Evolutionary conservation across 2,888 invertebrate species (phyloP), one percentile per base, ranked within the genome.

Genomic region (Drosophila putrida): DNA sequence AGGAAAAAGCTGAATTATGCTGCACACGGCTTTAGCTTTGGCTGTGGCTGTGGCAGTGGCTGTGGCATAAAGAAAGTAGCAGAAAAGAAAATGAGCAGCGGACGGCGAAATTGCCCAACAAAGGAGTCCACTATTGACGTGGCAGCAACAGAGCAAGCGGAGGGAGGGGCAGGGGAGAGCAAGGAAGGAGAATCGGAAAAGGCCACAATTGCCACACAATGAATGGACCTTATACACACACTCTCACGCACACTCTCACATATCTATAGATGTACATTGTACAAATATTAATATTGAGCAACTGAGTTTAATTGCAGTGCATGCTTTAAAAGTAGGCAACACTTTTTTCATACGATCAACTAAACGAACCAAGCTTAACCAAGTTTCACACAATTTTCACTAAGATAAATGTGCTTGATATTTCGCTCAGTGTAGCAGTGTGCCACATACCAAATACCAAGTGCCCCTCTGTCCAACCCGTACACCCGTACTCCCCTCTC

Each of bases 81-180:
- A 59, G 57, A 47, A 62, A 86, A 75, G 31, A 20, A 86, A 87
- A 78, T 72, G 88, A 82, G 75, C 82, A 84, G 63, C 67, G 75
- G 66, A 78, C 70, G 64, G 72, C 68, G 46, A 78, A 82, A 82
- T 87, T 78, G 85, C 57, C 76, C 71, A 82, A 88, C 88, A 82
- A 87, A 84, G 67, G 76, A 55, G 54, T 59, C 61, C 82, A 66
- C 82, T 65, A 84, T 81, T 71, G 79, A 78, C 75, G 79, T 63
- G 69, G 71, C 76, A 39, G 61, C 41, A 50, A 35, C 33, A 43
- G 13, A 38, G 9, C 35, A 13, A 28, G 20, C 11, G 27, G 44
- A 13, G 13, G 41, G 20, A 13, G 3, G 3, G 3, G 47, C 25
- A 39, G 6, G 25, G 49, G 27, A 35, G 20, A 39, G 58, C 25